Base-by-base conservation (phyloP, 1,140 invertebrate genomes). In the Andricus grossulariae region DNA sequence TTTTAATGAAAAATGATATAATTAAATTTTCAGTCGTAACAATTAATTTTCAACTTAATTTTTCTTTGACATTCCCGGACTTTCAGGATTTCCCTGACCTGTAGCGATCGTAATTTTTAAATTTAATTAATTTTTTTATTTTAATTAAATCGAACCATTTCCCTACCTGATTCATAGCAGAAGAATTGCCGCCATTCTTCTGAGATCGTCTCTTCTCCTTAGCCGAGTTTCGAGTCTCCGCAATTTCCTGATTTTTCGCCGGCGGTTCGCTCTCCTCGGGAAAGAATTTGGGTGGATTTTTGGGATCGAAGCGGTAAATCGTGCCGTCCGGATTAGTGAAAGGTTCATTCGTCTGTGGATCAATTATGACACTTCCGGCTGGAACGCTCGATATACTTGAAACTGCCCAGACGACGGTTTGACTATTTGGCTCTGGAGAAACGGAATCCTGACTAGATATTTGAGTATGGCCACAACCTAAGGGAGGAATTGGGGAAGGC, bases 351-450 rank as follows among this genome's bases (percentile, higher is more conserved):
- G 94, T 94, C 90, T 95, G 95, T 39, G 96, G 96, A 90, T 97
- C 96, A 85, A 98, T 97, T 78, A 97, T 95, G 78, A 97, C 92
- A 82, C 96, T 96, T 66, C 97, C 97, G 74, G 94, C 92, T 73
- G 96, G 97, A 51, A 97, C 96, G 76, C 94, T 94, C 21, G 95
- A 93, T 86, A 97, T 93, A 91, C 95, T 95, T 52, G 96, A 96
- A 11, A 97, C 95, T 57, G 96, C 96, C 96, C 97, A 97, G 86
- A 97, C 94, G 2, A 97, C 92, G 18, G 90, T 91, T 74, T 92
- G 91, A 66, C 54, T 80, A 8, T 81, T 80, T 11, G 86, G 74
- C 15, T 88, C 88, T 11, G 86, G 82, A 0, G 83, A 83, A 11
- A 81, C 82, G 72, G 85, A 79, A 83, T 90, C 88, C 72, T 91